phyloP scores from a whole-genome alignment of 2,888 invertebrate genomes.

The Stenchaetothrips biformis region DNA sequence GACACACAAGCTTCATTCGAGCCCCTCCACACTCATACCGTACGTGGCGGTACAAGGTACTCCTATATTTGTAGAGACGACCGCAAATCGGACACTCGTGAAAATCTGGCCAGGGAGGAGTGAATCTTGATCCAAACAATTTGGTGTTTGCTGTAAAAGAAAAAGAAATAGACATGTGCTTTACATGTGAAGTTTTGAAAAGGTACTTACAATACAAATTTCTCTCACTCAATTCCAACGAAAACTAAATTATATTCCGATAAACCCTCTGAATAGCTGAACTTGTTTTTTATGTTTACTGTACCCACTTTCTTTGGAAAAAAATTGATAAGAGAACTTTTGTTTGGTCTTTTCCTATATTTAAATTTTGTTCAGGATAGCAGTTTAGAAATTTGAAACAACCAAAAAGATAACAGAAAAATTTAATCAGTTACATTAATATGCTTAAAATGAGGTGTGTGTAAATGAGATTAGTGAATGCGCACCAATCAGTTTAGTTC shows the following conservation, averaged over 20 bases:
- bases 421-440: background rate
- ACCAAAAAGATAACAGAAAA: background rate
- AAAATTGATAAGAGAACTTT: no score
- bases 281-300: no score
- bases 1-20: slow-evolving; percentile 8
- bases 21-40: slow-evolving; percentile 10
- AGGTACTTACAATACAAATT: no score
- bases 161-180: background rate
- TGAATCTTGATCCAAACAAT: background rate
- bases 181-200: no score
- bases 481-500: slow-evolving; percentile 3
- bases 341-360: no score
- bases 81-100: slow-evolving; percentile 2
- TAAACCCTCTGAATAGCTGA: no score
- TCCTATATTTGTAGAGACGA: slow-evolving; percentile 10
- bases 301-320: no score
- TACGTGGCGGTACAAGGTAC: background rate
- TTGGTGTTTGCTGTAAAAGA: background rate
- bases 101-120: background rate
- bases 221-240: no score
- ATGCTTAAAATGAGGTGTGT: background rate
- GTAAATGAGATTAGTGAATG: background rate
- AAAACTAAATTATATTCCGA: no score
- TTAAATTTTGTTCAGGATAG: no score
- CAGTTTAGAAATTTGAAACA: no score